phyloP scores from a whole-genome alignment of 2,797 vertebrate species.

The Adelosebastes latens region DNA sequence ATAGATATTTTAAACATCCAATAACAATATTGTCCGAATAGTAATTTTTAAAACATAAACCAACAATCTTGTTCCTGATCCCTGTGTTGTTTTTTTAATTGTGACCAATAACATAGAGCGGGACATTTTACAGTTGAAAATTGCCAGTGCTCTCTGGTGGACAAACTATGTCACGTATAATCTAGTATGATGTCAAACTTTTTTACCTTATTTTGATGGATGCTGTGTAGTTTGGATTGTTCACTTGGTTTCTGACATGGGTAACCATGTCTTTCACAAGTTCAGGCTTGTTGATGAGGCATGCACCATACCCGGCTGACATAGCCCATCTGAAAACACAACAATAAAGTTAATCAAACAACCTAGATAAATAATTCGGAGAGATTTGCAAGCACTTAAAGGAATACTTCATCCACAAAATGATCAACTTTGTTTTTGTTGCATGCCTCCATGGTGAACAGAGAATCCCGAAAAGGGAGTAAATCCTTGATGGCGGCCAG shows the following conservation, averaged over 20 bases:
- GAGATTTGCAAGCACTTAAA: neutral
- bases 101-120: neutral
- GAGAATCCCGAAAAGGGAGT: too few species aligned
- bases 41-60: neutral
- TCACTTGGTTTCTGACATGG: conserved; percentile 90
- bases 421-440: too few species aligned
- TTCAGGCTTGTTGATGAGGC: conserved; percentile 96
- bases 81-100: neutral
- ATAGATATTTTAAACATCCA: neutral
- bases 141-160: neutral
- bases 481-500: too few species aligned
- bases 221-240: conserved; percentile 88
- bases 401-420: too few species aligned
- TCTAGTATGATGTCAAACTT: neutral
- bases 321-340: conserved; percentile 91
- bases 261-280: conserved; percentile 94
- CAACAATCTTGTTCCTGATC: neutral
- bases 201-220: conserved; percentile 96
- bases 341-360: neutral
- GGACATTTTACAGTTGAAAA: neutral
- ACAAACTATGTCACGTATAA: neutral
- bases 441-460: rapidly evolving
- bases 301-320: conserved; percentile 95
- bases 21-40: neutral
- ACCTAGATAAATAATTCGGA: neutral